Evolutionary conservation across 2,797 vertebrate genomes (phyloP), one percentile per base, ranked within the genome.

Genomic region (Parambassis ranga): DNA sequence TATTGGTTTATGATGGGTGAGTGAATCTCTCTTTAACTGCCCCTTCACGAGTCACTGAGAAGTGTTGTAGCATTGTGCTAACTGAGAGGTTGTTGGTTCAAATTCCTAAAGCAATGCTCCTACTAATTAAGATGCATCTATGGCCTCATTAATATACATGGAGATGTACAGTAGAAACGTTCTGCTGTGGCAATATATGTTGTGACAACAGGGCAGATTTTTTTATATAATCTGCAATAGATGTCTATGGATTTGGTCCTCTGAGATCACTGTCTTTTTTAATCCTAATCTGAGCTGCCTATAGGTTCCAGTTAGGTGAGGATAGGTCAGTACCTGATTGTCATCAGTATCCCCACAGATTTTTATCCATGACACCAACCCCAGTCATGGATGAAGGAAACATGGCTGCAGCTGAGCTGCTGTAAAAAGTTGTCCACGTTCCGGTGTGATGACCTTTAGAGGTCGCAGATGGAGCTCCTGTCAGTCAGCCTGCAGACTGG

Each of bases 391-490:
- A 33, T 53, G 13, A 73, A 69, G 43, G 47, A 65, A 58, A 56
- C 53, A 36, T 11, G 43, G 39, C 18, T 59, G 14, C 44, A 47
- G 41, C 58, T 69, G 46, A 57, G 39, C 47, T 28, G 41, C 50
- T 57, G 51, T 69, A 69, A 33, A 68, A 63, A 64, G 62, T 66
- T 70, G 50, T 48, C 22, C n/a, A 1, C 64, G 52, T 64, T 50
- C 50, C 50, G 57, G 67, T 13, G 30, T 31, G 37, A 41, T 65
- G 77, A 81, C 65, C 66, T 87, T 71, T 63, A 49, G 71, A 81
- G 83, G 75, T 87, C 83, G 79, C 74, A 76, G 71, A 77, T 66
- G 66, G 81, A 67, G 67, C 49, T 67, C 38, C 79, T 74, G 84
- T 86, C 80, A 79, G 47, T 89, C 83, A 66, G 65, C 44, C 32